These are phyloP conservation scores for Onychostoma macrolepis DNA, from an alignment of 2,113 vertebrate species.

Conservation along the genomic window DNA sequence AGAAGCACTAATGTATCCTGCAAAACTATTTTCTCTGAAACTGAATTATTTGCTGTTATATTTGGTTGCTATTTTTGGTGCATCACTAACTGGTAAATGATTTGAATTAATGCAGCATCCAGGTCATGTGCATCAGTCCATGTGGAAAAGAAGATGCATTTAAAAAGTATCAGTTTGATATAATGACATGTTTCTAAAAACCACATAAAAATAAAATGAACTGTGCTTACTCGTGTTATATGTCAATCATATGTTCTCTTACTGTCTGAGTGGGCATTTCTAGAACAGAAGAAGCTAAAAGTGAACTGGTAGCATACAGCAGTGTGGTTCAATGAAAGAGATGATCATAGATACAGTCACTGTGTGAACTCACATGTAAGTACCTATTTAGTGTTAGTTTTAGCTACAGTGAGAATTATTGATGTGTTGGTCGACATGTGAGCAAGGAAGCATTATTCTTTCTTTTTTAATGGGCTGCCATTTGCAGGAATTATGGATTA, in stretches of 20 bases:
- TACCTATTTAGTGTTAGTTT: not conserved
- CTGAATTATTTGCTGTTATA: not conserved
- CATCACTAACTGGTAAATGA: not conserved
- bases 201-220: not conserved
- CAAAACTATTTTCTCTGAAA: not conserved
- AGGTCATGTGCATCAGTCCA: not conserved
- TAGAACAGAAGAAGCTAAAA: not conserved
- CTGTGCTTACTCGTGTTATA: not conserved
- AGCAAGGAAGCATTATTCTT: not conserved
- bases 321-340: not conserved
- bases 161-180: not conserved
- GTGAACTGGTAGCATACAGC: not conserved
- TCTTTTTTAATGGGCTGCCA: not conserved
- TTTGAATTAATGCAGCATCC: not conserved
- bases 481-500: slow-evolving; percentile 2
- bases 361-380: not conserved
- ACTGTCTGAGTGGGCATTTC: not conserved
- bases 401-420: not conserved
- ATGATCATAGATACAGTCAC: not conserved
- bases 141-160: not conserved
- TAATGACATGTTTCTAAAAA: not conserved
- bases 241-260: not conserved
- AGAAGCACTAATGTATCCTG: too few species aligned
- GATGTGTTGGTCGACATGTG: not conserved
- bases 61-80: not conserved